Percentiles rank a stretch among this genome's conserved stretches.
Evolutionary conservation across 2,797 vertebrate genomes (phyloP).

Genomic region (Tympanoctomys barrerae): DNA sequence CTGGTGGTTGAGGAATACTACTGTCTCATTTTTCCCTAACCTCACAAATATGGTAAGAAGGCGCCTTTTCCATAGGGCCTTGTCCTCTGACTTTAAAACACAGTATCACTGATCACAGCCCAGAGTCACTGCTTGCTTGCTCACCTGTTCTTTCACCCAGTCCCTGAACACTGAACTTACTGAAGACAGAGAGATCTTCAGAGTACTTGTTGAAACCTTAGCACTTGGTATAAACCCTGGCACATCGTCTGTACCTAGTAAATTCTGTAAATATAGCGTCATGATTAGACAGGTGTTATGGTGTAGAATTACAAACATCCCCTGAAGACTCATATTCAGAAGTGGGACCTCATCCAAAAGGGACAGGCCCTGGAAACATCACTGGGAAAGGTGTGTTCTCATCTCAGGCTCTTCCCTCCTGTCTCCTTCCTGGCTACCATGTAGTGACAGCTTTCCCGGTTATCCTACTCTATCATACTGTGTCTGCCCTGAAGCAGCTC

Average conservation of each 20-base stretch:
- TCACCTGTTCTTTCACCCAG: background rate
- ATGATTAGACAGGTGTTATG: background rate
- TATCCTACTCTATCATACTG: background rate
- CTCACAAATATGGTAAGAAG: background rate
- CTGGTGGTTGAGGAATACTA: background rate
- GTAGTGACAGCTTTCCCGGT: background rate
- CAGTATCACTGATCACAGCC: background rate
- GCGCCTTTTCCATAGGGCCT: background rate
- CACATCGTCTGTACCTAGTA: background rate
- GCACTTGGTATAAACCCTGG: background rate
- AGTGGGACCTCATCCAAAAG: background rate
- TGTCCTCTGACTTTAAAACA: background rate
- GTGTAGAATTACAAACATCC: background rate
- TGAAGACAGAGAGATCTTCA: background rate
- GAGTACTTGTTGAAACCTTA: background rate
- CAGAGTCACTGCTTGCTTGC: background rate
- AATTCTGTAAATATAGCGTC: background rate
- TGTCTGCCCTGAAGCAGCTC: background rate
- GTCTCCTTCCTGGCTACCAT: background rate
- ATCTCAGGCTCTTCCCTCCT: background rate
- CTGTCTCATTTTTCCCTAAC: background rate
- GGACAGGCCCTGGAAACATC: background rate
- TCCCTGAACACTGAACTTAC: background rate
- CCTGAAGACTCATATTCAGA: background rate
- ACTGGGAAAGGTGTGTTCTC: background rate